Base-by-base conservation (phyloP, 2,888 invertebrate species). In the Acleris holmiana region DNA sequence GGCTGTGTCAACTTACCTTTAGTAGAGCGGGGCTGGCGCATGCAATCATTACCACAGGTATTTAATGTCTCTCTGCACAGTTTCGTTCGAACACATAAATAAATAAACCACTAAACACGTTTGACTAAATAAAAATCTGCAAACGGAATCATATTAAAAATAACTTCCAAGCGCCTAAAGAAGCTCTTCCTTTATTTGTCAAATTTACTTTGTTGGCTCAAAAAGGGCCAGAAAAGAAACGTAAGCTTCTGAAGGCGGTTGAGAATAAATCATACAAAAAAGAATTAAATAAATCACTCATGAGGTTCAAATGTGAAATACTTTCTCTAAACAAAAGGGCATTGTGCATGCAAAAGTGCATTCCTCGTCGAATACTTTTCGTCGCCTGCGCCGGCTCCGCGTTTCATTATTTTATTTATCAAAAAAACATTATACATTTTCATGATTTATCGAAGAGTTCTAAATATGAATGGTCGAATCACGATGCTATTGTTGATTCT, bases 251-350 rank as follows among this genome's bases (percentile, higher is more conserved):
- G 67, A 69, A 75, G 77, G 79, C 78, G 69, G 73, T 81, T 82
- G 79, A 77, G 82, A 78, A 89, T 91, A 89, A 91, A 89, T 91
- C 89, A 91, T 88, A 85, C 79, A 86, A 88, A 89, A 89, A 69
- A 62, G 68, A 68, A 69, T 62, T 68, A 61, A 69, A 91, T 89
- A 92, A 90, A 91, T 91, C 90, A 88, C 80, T 88, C 86, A 83
- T 72, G 80, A 80, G 83, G 83, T 85, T 85, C 82, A 84, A 86
- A 90, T 90, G 91, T 91, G 91, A 91, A 91, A 91, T 91, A 91
- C 89, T 91, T 88, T 89, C 90, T 88, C 89, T 89, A 91, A 89
- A 92, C 91, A 91, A 92, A 90, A 89, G 89, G 77, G 88, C 85
- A 90, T 91, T 90, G 91, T 91, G 86, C 83, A 92, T 89, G 90